Base-by-base conservation (phyloP, 1,140 invertebrate species). In the Caenorhabditis brenneri region DNA sequence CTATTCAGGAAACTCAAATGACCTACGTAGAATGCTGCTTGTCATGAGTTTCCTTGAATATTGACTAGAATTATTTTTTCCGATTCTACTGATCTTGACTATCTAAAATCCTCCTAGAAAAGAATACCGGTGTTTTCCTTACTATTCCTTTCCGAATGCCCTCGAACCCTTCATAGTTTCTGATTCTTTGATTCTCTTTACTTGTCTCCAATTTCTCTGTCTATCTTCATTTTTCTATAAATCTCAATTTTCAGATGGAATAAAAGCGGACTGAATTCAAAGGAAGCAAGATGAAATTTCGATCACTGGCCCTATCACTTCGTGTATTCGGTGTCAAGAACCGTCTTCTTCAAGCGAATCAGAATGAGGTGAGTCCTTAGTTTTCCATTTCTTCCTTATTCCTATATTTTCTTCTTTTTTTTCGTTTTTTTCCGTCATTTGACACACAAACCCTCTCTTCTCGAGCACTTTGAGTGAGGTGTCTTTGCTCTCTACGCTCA, bases 291-390 rank as follows among this genome's bases (percentile, higher is more conserved):
- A 86, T 86, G 85, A 86, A 86, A 69, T 86, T 86, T 55, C 85
- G 85, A 53, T 86, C 85, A 15, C 31, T 86, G 10, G 85, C 85
- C 15, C 36, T 86, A 19, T 84, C 81, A 6, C 85, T 86, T 19
- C 85, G 85, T 27, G 85, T 86, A 6, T 86, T 86, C 33, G 79
- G 55, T 10, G 79, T 86, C 51, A 46, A 78, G 22, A 58, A 53
- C 22, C 79, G 79, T 31, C 33, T 85, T 16, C 24, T 49, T 12
- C 48, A 65, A 36, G 80, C 81, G 19, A 79, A 78, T 39, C 84
- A 74, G 9, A 53, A 80, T 69, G 81, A 83, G 49, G 84, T 83
- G 79, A 27, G 81, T n/a, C n/a, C n/a, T n/a, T n/a, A n/a, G n/a
- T n/a, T n/a, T n/a, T n/a, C n/a, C n/a, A n/a, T n/a, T n/a, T n/a